Base-by-base conservation (phyloP, 2,888 invertebrate species). In the Stomorhina lunata region DNA sequence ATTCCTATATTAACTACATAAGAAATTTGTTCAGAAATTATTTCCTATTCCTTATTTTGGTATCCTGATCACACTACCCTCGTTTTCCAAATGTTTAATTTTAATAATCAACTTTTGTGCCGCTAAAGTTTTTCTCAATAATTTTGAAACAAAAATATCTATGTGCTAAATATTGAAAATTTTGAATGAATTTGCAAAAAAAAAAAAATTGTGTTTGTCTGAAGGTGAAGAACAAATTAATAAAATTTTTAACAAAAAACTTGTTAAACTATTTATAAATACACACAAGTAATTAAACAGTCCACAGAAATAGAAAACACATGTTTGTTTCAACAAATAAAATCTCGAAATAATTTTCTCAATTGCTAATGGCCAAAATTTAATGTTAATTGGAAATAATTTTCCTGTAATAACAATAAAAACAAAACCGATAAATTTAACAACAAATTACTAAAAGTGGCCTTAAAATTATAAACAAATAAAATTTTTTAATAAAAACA, bases 171-270 rank as follows among this genome's bases (percentile, higher is more conserved):
- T 50, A 66, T 25, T 34, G 32, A 65, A 65, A 22, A 20, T 48
- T 65, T 65, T 32, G 29, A 32, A 29, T 32, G 32, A 65, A 17
- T 48, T 45, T 57, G 29, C 15, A 71, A 59, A 34, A 27, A 29
- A 32, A 4, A 43, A 50, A 50, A 17, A 22, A 9, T 22, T 17
- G n/a, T n/a, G n/a, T n/a, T 27, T 71, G 2, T 17, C 10, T 69
- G 53, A 61, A 77, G 69, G 77, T 77, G 50, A 63, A 77, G 50
- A 77, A 43, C 48, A 61, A 76, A 75, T 27, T 29, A 73, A 40
- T 50, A 34, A 65, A 65, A 75, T 10, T 48, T 48, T 22, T 27
- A 53, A 15, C 20, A 32, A 53, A 2, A 68, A 50, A 20, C 1
- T 43, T 29, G 4, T 55, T 29, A 55, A 29, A n/a, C 27, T 12